Conservation (phyloP, 1,140 invertebrate genomes). For the Lasaia peninsularis region DNA sequence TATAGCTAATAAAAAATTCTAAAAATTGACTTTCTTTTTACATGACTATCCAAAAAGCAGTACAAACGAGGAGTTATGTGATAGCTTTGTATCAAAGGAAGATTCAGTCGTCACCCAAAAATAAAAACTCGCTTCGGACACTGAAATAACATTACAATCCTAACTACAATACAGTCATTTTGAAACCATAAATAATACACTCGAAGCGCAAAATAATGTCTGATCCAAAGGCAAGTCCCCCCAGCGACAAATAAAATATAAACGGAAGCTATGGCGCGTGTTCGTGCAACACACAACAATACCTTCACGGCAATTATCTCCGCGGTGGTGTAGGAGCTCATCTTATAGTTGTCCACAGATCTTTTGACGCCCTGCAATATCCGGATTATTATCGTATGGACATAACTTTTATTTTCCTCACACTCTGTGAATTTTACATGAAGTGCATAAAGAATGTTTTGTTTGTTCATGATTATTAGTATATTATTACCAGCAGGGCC, state of each 20-base stretch:
- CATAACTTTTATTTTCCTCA: neutral
- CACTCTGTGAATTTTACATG: neutral
- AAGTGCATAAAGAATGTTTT: no score
- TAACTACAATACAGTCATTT: neutral
- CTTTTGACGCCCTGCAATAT: constrained; percentile 89
- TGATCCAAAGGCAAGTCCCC: constrained; percentile 10
- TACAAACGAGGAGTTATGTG: neutral
- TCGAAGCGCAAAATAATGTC: constrained; percentile 31
- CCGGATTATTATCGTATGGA: constrained; percentile 20
- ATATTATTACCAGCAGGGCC: no score
- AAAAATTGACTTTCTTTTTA: no score
- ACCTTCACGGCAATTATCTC: constrained; percentile 98
- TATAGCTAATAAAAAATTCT: no score
- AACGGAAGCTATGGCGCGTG: neutral
- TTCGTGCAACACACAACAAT: constrained; percentile 30
- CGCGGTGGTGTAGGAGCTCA: constrained; percentile 85
- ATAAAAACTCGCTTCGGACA: neutral
- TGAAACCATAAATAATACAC: constrained; percentile 1
- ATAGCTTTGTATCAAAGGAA: neutral
- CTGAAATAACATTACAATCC: neutral
- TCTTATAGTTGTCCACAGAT: constrained; percentile 83
- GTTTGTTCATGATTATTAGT: no score
- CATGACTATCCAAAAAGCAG: neutral
- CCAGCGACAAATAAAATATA: constrained; percentile 6
- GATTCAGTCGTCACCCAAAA: neutral